Conservation (phyloP, 2,888 invertebrate genomes). For the Scaptodrosophila latifasciaeformis region DNA sequence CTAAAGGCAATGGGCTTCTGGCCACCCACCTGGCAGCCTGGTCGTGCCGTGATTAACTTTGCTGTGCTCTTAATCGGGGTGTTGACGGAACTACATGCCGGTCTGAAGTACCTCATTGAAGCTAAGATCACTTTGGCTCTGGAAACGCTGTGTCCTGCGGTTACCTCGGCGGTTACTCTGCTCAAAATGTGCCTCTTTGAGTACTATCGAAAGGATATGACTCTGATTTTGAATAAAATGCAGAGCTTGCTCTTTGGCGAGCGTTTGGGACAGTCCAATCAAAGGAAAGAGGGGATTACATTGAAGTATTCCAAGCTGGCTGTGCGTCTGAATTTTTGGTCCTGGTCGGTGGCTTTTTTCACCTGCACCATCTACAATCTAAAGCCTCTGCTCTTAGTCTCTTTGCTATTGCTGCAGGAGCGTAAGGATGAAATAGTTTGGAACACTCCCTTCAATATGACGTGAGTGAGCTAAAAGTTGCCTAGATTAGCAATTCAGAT, state of each 20-base stretch:
- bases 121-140: slow-evolving; percentile 41
- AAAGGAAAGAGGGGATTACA: slow-evolving; percentile 16
- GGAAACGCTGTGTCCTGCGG: slow-evolving; percentile 65
- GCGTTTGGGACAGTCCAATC: too few species aligned
- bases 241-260: slow-evolving; percentile 33
- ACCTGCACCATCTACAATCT: slow-evolving; percentile 54
- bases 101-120: slow-evolving; percentile 12
- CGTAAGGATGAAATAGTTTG: slow-evolving; percentile 34
- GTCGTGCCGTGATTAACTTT: slow-evolving; percentile 41
- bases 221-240: slow-evolving; percentile 34
- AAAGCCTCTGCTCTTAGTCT: slow-evolving; percentile 49
- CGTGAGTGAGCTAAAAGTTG: slow-evolving; percentile 41
- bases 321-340: slow-evolving; percentile 58
- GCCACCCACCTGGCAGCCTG: slow-evolving; percentile 28
- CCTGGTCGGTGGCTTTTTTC: slow-evolving; percentile 56
- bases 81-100: slow-evolving; percentile 59
- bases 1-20: slow-evolving; percentile 57
- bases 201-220: slow-evolving; percentile 46
- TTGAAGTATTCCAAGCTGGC: slow-evolving; percentile 41
- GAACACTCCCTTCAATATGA: slow-evolving; percentile 66
- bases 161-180: slow-evolving; percentile 63
- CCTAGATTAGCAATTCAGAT: too few species aligned
- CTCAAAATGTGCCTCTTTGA: slow-evolving; percentile 59
- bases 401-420: slow-evolving; percentile 35
- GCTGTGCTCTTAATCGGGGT: slow-evolving; percentile 56